Evolutionary conservation across 2,888 invertebrate genomes (phyloP).

Genomic region (Apantesis nais): DNA sequence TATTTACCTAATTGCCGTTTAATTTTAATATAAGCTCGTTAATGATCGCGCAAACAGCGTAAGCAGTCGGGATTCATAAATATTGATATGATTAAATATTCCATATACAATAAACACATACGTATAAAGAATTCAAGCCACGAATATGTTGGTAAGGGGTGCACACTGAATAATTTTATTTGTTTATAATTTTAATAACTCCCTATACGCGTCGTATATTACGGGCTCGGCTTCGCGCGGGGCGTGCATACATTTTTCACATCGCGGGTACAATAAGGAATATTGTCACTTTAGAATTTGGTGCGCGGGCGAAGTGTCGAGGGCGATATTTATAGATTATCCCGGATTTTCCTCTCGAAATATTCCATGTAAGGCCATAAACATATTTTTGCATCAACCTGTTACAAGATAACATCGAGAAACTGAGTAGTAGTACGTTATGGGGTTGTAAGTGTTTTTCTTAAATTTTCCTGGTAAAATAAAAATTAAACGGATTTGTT

Average conservation of each 20-base stretch:
- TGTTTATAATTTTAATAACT: conserved; percentile 85
- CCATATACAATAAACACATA: conserved; percentile 44
- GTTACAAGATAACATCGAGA: conserved; percentile 35
- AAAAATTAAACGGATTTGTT: neutral
- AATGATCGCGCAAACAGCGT: neutral
- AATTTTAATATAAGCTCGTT: neutral
- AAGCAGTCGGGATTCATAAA: conserved; percentile 14
- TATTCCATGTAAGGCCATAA: conserved; percentile 68
- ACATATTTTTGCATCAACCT: conserved; percentile 60
- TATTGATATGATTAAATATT: conserved; percentile 29
- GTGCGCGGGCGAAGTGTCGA: conserved; percentile 60
- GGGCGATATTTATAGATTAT: conserved; percentile 82
- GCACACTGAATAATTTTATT: conserved; percentile 80
- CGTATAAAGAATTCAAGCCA: conserved; percentile 68
- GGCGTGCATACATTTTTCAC: conserved; percentile 81
- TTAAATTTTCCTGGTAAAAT: no score
- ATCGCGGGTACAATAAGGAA: conserved; percentile 72
- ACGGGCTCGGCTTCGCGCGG: conserved; percentile 45
- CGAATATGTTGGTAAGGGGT: conserved; percentile 63
- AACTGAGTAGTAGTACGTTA: conserved; percentile 16
- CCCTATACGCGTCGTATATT: conserved; percentile 68
- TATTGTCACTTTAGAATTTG: conserved; percentile 83
- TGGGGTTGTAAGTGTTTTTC: neutral
- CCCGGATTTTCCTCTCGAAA: conserved; percentile 76
- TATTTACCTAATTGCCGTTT: neutral